Conservation (phyloP, 2,888 invertebrate genomes). For the Patella caerulea region DNA sequence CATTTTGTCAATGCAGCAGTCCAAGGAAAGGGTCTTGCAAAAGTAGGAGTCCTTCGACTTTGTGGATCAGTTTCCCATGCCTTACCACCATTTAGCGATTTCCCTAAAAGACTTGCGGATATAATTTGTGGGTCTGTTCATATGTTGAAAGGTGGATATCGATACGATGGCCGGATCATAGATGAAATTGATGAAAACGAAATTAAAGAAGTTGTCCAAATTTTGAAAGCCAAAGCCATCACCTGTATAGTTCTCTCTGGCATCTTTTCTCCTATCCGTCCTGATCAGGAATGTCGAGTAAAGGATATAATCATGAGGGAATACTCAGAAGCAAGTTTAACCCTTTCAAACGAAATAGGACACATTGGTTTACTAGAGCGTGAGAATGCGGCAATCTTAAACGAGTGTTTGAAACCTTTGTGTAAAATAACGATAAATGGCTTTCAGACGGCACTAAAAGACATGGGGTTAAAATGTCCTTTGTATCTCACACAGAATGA, state of each 20-base stretch:
- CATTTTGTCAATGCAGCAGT: conserved; percentile 69
- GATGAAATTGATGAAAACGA: conserved; percentile 48
- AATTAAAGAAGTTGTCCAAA: conserved; percentile 41
- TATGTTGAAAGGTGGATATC: conserved; percentile 60
- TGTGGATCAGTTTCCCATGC: conserved; percentile 60
- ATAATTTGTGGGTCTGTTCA: conserved; percentile 44
- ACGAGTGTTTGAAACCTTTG: conserved; percentile 64
- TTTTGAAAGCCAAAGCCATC: conserved; percentile 42
- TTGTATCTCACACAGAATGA: conserved; percentile 67
- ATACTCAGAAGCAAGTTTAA: conserved; percentile 57
- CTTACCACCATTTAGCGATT: conserved; percentile 62
- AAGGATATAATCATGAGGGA: conserved; percentile 40
- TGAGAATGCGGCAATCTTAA: conserved; percentile 68
- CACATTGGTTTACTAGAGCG: conserved; percentile 63
- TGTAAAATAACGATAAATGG: conserved; percentile 53
- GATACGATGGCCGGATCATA: conserved; percentile 62
- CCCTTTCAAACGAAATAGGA: conserved; percentile 61
- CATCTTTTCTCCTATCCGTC: conserved; percentile 60
- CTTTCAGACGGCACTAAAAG: conserved; percentile 50
- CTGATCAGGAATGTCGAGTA: conserved; percentile 54
- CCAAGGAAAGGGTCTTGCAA: conserved; percentile 56
- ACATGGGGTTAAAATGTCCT: conserved; percentile 57
- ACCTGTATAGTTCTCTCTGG: conserved; percentile 60
- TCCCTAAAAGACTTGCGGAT: conserved; percentile 49
- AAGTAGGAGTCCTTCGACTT: conserved; percentile 61